phyloP scores from a whole-genome alignment of 2,888 invertebrate genomes.

The Exocentrus adspersus region DNA sequence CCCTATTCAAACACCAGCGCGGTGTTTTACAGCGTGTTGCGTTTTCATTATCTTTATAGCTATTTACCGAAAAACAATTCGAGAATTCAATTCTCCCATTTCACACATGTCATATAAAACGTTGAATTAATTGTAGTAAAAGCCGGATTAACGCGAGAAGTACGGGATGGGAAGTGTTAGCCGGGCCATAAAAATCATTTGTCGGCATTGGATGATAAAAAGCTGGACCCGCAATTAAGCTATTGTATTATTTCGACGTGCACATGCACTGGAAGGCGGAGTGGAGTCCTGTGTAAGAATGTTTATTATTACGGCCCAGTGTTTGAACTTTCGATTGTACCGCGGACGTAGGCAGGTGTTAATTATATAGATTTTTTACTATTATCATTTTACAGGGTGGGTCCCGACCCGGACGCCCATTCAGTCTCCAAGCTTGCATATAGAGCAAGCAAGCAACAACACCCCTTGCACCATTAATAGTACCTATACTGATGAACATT shows the following conservation, averaged over 20 bases:
- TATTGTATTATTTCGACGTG: slow-evolving; percentile 41
- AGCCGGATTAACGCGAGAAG: slow-evolving; percentile 1
- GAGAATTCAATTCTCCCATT: slow-evolving; percentile 1
- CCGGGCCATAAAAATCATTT: slow-evolving; percentile 5
- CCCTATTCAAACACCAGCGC: slow-evolving; percentile 1
- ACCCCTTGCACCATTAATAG: too few species aligned
- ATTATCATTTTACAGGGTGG: slow-evolving; percentile 28
- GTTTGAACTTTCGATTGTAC: slow-evolving; percentile 40
- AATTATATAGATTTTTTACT: slow-evolving; percentile 51
- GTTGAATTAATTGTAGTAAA: slow-evolving; percentile 8
- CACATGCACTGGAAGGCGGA: slow-evolving; percentile 35
- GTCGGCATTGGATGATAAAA: slow-evolving; percentile 28
- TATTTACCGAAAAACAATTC: slow-evolving; percentile 16
- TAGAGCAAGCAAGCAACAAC: too few species aligned
- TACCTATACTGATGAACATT: too few species aligned
- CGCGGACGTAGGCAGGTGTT: slow-evolving; percentile 47
- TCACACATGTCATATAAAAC: slow-evolving; percentile 1
- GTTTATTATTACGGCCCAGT: slow-evolving; percentile 47
- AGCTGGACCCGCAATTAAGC: slow-evolving; percentile 38
- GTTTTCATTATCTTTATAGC: background rate
- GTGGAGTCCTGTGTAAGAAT: slow-evolving; percentile 36
- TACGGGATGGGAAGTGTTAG: background rate
- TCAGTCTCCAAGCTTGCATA: too few species aligned
- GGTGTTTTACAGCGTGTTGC: slow-evolving; percentile 25
- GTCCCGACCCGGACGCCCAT: background rate